Base-by-base conservation (phyloP, 2,113 vertebrate species). In the Monopterus albus region DNA sequence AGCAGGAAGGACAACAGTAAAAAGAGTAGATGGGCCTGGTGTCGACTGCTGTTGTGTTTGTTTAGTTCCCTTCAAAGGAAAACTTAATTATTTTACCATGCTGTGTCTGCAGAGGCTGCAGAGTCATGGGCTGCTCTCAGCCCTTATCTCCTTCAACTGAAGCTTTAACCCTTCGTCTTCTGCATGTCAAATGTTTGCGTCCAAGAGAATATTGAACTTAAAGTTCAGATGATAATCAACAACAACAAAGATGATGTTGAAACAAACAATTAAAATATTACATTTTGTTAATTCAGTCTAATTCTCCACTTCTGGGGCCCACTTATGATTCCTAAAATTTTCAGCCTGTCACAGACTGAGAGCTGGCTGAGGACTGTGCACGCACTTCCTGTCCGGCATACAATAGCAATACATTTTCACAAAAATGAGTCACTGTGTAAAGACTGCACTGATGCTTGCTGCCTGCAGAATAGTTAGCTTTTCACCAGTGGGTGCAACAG, bases 61-160 rank as follows among this genome's bases (percentile, higher is more conserved):
- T 92, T 91, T 92, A 91, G 91, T 83, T 86, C 72, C 67, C 91
- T 92, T 94, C 93, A 94, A 94, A 93, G 92, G 77, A 43, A 39
- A 75, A 65, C 75, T 58, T 94, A 91, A 94, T 93, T 92, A 88
- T 91, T 93, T 94, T 93, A 93, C 93, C 93, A 93, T 93, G 86
- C 89, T 78, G 83, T 81, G 91, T 67, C 89, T 80, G 81, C 81
- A 83, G 87, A 89, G 91, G 88, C 87, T 50, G 68, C 60, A 88
- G 86, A 87, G 87, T 88, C 85, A 86, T 71, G 82, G 77, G 64
- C 81, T 84, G 62, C 72, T 87, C 76, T 83, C 78, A 83, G 73
- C 79, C 74, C 68, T 83, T 85, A 87, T 88, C 88, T 88, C 78
- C 67, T 76, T 50, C 56, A 47, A 64, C 82, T 46, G 42, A 62